Evolutionary conservation across 2,797 vertebrate species (phyloP).

Genomic region (Huso huso): DNA sequence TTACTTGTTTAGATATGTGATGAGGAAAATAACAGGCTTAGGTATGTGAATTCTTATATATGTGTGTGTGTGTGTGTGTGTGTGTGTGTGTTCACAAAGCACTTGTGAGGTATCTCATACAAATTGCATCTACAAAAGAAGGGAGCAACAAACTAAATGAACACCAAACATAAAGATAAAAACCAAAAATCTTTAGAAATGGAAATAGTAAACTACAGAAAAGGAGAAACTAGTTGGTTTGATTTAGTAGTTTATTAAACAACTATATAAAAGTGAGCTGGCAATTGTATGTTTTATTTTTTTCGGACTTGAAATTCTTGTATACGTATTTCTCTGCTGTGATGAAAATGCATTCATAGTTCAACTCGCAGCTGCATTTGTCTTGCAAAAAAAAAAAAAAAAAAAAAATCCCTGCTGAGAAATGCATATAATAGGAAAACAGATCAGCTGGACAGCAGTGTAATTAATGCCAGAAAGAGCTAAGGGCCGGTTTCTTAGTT

Average conservation of each 20-base stretch:
- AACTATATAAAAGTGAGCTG: not conserved
- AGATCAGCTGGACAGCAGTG: slow-evolving; percentile 82
- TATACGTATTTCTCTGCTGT: slow-evolving; percentile 40
- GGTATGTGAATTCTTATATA: too few species aligned
- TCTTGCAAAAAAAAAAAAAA: slow-evolving; percentile 67
- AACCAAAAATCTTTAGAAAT: too few species aligned
- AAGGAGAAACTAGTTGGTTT: too few species aligned
- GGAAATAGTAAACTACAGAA: too few species aligned
- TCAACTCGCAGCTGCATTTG: slow-evolving; percentile 83
- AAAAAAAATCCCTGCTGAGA: slow-evolving; percentile 83
- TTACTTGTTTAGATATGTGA: too few species aligned
- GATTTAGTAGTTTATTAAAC: not conserved
- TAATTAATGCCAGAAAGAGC: slow-evolving; percentile 90
- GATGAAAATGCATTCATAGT: slow-evolving; percentile 62
- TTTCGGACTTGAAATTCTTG: not conserved
- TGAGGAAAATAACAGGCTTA: too few species aligned
- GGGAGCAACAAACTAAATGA: too few species aligned
- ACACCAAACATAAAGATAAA: too few species aligned
- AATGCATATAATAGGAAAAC: slow-evolving; percentile 84
- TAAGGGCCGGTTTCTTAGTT: slow-evolving; percentile 84
- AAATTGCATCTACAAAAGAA: too few species aligned
- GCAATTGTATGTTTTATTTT: not conserved
- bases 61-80: too few species aligned
- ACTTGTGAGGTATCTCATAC: too few species aligned
- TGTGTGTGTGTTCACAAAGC: too few species aligned